Evolutionary conservation across 2,797 vertebrate genomes (phyloP).

Genomic region (Phrynocephalus forsythii): DNA sequence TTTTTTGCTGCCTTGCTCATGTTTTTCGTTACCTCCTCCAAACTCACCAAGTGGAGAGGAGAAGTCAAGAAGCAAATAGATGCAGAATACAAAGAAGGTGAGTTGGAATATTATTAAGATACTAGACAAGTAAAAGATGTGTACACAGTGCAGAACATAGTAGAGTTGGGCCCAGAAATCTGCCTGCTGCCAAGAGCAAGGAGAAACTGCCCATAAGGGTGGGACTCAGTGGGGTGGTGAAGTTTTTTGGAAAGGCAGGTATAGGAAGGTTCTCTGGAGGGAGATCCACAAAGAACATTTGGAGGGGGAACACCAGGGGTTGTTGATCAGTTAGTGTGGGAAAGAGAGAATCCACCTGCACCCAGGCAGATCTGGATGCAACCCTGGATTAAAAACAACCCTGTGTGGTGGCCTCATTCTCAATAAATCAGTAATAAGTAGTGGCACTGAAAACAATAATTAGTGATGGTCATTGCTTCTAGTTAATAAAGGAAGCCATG

Average conservation of each 20-base stretch:
- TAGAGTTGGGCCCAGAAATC: background rate
- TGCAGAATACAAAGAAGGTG: constrained; percentile 95
- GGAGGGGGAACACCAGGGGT: too few species aligned
- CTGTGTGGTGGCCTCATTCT: background rate
- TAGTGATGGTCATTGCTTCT: background rate
- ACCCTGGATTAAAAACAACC: background rate
- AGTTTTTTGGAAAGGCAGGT: background rate
- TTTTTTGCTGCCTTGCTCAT: constrained; percentile 90
- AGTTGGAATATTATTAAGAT: constrained; percentile 32
- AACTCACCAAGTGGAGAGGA: constrained; percentile 92
- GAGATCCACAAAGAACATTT: background rate
- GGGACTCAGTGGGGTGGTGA: background rate
- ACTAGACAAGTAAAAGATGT: background rate
- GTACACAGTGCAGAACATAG: background rate
- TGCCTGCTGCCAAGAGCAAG: too few species aligned
- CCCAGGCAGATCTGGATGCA: background rate
- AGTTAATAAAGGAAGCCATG: background rate
- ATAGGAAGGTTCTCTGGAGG: background rate
- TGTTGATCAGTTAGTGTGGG: background rate
- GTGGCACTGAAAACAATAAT: background rate
- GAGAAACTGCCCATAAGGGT: background rate
- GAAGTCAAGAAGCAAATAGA: constrained; percentile 88
- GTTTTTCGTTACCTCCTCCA: constrained; percentile 93
- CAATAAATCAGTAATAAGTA: background rate
- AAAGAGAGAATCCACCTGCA: background rate